Base-by-base conservation (phyloP, 2,797 vertebrate species). In the Lates japonicus region DNA sequence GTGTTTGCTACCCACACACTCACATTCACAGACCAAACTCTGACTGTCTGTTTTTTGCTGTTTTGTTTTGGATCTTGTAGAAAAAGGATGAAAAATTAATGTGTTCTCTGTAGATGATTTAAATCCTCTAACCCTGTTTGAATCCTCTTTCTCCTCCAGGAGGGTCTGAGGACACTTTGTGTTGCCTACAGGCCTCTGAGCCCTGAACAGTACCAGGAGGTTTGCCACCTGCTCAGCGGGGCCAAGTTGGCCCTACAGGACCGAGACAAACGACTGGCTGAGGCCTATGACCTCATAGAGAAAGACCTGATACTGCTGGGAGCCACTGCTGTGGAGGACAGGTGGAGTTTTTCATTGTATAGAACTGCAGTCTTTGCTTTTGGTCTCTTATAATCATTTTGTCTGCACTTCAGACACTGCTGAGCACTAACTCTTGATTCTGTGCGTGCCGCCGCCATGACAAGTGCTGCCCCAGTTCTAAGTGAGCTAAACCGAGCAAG, bases 311-410 rank as follows among this genome's bases (percentile, higher is more conserved):
- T 96, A 63, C 95, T 99, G 87, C 96, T 99, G 55, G 98, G 98
- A 70, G 98, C 98, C 83, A 99, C 98, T 0, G 98, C 98, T 7
- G 98, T 99, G 7, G 98, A 99, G 94, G 98, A 99, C 94, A 95
- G 97, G 98, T 99, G 74, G 77, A 48, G 22, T 11, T 3, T 13
- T 49, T 31, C n/a, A 31, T 31, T 60, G 29, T 10, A 9, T 29
- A 44, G 14, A 71, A 62, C 73, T 16, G 1, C 1, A 31, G 35
- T 46, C 22, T 49, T 22, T 68, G 13, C n/a, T 12, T 39, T 46
- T 11, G 6, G 7, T 62, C 17, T 37, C 11, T 55, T 25, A 11
- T 11, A 22, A 9, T 11, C 17, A 42, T 17, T 19, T 12, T 60
- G 5, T 55, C 59, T 81, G 29, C 57, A 62, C 29, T 31, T 60